Evolutionary conservation across 2,888 invertebrate species (phyloP), one percentile per base, ranked within the genome.

Genomic region (Stenoptilia bipunctidactyla): DNA sequence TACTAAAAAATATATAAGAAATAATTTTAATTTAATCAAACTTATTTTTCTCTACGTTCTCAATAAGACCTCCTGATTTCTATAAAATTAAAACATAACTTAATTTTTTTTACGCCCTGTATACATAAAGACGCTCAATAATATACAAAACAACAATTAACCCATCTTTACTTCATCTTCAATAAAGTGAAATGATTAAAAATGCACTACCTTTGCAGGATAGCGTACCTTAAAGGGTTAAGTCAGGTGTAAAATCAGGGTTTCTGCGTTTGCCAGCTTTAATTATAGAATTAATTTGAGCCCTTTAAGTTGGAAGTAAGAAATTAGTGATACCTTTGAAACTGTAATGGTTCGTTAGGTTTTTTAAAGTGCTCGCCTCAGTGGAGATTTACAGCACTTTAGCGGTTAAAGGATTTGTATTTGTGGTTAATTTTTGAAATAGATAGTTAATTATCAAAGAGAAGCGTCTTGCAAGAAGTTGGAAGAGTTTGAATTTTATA

Each of bases 181-280:
- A 25, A 8, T 25, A 25, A 5, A 5, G 27, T 9, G 51, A 50
- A 53, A 47, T 49, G 52, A 58, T 61, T 56, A 60, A 61, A 60
- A 59, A 61, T 60, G 53, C 55, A 59, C 51, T 20, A 20, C 20
- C 20, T 8, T 20, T 20, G n/a, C n/a, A n/a, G n/a, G n/a, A n/a
- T n/a, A n/a, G n/a, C n/a, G n/a, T n/a, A n/a, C n/a, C 50, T 46
- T 51, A 61, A 58, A 57, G 51, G 49, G 49, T 49, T 45, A 52
- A 57, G 51, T 60, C 61, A 63, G 61, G 61, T 63, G 63, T 59
- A 50, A 61, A 63, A 61, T 59, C 49, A 52, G 55, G 45, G 58
- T 52, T 53, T 55, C 58, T 61, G 61, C 53, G 44, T 41, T 56
- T 60, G 62, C 54, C 57, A 57, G 52, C 40, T 55, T 42, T 61